Conservation (phyloP, 2,888 invertebrate species). For the Allacma fusca region DNA sequence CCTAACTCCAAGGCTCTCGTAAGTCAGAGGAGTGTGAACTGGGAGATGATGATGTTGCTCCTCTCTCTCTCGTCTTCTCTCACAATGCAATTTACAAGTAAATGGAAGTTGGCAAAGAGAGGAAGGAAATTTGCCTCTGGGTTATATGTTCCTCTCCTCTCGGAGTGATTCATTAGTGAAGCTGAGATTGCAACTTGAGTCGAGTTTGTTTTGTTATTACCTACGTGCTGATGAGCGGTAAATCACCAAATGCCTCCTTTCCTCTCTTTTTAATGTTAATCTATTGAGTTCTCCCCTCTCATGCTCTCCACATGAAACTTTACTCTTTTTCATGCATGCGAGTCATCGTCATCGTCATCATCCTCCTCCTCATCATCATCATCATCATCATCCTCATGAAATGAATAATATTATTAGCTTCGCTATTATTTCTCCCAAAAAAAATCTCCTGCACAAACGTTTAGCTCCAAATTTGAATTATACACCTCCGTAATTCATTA, state of each 20-base stretch:
- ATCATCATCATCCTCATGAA: neutral
- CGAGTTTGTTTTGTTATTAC: constrained; percentile 51
- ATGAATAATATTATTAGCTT: constrained; percentile 25
- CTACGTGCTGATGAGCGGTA: constrained; percentile 54
- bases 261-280: constrained; percentile 33
- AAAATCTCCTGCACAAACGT: neutral
- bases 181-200: constrained; percentile 54
- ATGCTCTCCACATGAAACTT: constrained; percentile 13
- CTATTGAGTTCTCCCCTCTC: constrained; percentile 36
- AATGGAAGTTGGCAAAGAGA: constrained; percentile 35
- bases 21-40: too few relatives aligned
- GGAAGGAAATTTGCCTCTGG: constrained; percentile 38
- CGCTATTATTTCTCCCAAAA: neutral
- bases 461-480: constrained; percentile 11
- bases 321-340: neutral
- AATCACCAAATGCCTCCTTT: constrained; percentile 47
- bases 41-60: neutral
- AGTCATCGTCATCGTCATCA: constrained; percentile 2
- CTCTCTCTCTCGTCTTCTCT: neutral
- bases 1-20: too few relatives aligned
- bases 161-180: constrained; percentile 53
- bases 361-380: neutral
- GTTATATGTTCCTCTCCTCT: constrained; percentile 28
- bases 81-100: constrained; percentile 31
- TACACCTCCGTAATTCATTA: constrained; percentile 13